Conservation (phyloP, 2,113 vertebrate species). For the Ia io region DNA sequence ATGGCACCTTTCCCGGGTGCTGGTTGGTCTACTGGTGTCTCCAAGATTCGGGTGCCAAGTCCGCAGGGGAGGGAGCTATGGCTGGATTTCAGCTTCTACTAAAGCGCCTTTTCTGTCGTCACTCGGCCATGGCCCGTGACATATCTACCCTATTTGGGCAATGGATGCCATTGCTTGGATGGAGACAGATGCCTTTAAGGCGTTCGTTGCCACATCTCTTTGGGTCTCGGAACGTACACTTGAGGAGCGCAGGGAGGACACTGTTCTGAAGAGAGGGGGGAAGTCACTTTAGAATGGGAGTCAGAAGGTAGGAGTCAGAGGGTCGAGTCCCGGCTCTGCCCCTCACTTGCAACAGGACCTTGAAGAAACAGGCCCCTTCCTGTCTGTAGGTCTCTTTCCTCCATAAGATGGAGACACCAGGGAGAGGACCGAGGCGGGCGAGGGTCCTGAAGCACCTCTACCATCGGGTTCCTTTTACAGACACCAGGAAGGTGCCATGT, state of each 20-base stretch:
- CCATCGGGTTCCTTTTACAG: not conserved
- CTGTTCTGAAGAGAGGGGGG: not conserved
- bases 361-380: not conserved
- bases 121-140: not conserved
- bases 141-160: not conserved
- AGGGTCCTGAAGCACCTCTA: not conserved
- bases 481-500: not conserved
- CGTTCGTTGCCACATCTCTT: no score
- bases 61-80: not conserved
- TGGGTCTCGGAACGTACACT: not conserved
- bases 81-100: not conserved
- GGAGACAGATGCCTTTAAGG: not conserved
- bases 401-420: not conserved
- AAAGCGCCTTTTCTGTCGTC: not conserved
- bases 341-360: not conserved
- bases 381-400: not conserved
- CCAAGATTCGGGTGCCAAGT: conserved; percentile 1
- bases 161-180: not conserved
- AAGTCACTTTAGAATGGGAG: not conserved
- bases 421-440: not conserved
- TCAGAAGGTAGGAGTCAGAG: not conserved
- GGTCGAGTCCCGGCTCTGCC: not conserved
- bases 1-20: conserved; percentile 57
- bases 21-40: not conserved
- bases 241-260: not conserved